Conservation (phyloP, 2,113 vertebrate genomes). For the Dipodomys merriami region DNA sequence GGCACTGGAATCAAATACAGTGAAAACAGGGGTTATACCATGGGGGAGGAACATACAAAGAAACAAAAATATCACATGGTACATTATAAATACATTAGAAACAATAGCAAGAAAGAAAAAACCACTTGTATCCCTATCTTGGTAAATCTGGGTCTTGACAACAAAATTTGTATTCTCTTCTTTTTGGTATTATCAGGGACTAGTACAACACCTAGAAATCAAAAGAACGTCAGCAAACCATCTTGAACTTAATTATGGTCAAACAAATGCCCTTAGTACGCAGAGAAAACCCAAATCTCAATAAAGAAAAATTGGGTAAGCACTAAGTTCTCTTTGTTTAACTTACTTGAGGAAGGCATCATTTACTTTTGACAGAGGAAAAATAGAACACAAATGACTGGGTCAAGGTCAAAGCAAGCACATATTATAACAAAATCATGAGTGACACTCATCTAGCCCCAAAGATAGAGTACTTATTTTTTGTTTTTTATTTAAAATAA, state of each 20-base stretch:
- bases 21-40: no score
- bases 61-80: no score
- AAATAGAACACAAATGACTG: neutral
- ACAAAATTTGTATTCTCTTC: neutral
- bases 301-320: neutral
- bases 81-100: no score
- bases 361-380: neutral
- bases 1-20: no score
- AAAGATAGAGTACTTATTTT: neutral
- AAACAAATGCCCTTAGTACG: neutral
- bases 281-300: neutral
- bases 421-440: neutral
- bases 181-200: neutral
- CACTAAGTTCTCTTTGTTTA: neutral
- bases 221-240: neutral
- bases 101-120: no score
- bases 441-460: neutral
- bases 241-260: neutral
- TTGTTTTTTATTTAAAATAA: constrained; percentile 9
- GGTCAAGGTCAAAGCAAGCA: neutral
- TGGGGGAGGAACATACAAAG: no score
- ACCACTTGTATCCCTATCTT: no score
- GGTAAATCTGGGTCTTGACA: neutral
- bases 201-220: neutral
- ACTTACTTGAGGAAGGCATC: neutral